These are phyloP conservation scores for Bombus picipes DNA, from an alignment of 1,140 invertebrate genomes.

Conservation along the genomic window DNA sequence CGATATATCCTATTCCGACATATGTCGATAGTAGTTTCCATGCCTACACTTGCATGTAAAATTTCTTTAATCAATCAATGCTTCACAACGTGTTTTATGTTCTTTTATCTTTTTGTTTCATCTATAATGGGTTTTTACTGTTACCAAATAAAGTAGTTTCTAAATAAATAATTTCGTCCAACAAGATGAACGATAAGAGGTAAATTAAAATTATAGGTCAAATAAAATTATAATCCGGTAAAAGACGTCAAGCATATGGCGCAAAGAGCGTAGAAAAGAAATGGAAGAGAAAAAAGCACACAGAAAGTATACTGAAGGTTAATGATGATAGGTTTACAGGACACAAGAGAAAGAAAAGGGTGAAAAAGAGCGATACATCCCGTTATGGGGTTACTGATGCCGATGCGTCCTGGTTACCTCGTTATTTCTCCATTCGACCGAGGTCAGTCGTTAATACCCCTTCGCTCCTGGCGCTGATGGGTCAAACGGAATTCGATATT, in stretches of 20 bases:
- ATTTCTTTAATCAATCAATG: neutral
- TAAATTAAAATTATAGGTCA: neutral
- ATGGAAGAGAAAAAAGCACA: neutral
- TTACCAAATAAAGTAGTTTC: no score
- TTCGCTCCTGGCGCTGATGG: neutral
- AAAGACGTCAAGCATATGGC: neutral
- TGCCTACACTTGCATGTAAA: neutral
- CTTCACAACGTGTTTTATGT: neutral
- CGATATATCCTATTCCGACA: neutral
- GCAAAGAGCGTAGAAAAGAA: neutral
- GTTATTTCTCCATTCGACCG: slow-evolving; percentile 32
- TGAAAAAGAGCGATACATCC: neutral
- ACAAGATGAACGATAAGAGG: no score
- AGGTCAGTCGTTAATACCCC: slow-evolving; percentile 22
- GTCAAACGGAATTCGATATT: slow-evolving; percentile 50
- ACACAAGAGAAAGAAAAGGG: neutral
- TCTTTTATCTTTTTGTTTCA: neutral
- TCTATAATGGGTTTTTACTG: neutral
- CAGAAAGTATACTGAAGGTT: neutral
- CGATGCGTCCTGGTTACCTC: slow-evolving; percentile 32
- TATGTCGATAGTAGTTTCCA: neutral
- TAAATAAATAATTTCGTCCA: no score
- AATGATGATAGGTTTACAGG: slow-evolving; percentile 3
- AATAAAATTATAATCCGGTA: neutral
- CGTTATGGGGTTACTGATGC: neutral